Conservation (phyloP, 2,797 vertebrate species). For the Halcyon smyrnensis region DNA sequence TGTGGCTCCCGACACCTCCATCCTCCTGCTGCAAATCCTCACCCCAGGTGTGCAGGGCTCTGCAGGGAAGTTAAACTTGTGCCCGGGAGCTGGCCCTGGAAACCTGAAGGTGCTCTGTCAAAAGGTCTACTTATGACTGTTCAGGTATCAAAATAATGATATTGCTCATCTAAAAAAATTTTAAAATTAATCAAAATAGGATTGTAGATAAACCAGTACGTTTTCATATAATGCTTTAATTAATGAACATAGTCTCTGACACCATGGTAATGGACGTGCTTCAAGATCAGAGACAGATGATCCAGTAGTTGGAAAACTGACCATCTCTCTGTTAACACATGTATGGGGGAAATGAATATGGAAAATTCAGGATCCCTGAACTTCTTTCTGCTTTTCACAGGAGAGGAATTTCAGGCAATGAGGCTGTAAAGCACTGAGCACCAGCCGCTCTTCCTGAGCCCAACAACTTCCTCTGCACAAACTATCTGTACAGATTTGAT, state of each 20-base stretch:
- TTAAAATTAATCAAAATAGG: neutral
- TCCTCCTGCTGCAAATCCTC: neutral
- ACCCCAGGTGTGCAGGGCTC: neutral
- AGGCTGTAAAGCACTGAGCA: neutral
- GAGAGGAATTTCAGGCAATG: neutral
- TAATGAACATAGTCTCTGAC: neutral
- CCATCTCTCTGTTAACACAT: neutral
- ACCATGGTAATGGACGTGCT: neutral
- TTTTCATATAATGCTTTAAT: neutral
- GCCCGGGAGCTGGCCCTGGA: neutral
- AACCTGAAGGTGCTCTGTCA: neutral
- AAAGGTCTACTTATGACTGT: neutral
- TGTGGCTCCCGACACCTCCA: neutral
- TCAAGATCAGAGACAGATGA: neutral
- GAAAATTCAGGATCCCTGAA: neutral
- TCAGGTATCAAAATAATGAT: neutral
- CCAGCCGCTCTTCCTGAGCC: neutral
- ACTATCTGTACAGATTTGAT: neutral
- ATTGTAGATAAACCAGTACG: neutral
- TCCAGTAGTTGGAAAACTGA: neutral
- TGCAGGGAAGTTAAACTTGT: fast-evolving
- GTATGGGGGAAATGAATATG: neutral
- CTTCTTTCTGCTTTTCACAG: neutral
- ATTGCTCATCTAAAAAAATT: neutral
- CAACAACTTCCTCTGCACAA: neutral